Conservation (phyloP, 1,140 invertebrate species). For the Lepeophtheirus salmonis region DNA sequence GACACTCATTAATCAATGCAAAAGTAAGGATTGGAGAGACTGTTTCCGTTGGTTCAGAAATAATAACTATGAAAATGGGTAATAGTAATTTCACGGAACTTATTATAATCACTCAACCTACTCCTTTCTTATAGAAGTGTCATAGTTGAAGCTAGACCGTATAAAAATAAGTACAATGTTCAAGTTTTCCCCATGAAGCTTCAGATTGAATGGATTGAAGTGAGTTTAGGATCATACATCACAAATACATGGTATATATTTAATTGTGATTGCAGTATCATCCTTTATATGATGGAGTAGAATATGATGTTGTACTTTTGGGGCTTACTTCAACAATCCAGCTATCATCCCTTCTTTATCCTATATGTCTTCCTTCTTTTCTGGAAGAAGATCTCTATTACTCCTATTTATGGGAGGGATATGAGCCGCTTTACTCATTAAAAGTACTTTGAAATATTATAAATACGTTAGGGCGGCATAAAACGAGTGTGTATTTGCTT, state of each 20-base stretch:
- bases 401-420: neutral
- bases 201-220: neutral
- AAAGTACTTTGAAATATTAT: too few relatives aligned
- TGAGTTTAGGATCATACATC: neutral
- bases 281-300: neutral
- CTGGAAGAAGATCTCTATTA: neutral
- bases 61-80: neutral
- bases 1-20: neutral
- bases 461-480: too few relatives aligned
- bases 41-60: neutral
- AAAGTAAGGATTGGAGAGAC: neutral
- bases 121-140: neutral
- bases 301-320: neutral
- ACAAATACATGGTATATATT: neutral
- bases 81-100: neutral
- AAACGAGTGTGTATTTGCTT: too few relatives aligned
- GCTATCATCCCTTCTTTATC: neutral
- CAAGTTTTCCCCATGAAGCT: neutral
- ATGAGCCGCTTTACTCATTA: neutral
- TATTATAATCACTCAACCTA: neutral
- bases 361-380: neutral
- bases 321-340: neutral
- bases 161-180: conserved; percentile 1
- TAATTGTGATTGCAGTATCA: neutral
- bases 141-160: neutral